These are phyloP conservation scores for Taenaris catops DNA, from an alignment of 2,888 invertebrate species.

Conservation along the genomic window DNA sequence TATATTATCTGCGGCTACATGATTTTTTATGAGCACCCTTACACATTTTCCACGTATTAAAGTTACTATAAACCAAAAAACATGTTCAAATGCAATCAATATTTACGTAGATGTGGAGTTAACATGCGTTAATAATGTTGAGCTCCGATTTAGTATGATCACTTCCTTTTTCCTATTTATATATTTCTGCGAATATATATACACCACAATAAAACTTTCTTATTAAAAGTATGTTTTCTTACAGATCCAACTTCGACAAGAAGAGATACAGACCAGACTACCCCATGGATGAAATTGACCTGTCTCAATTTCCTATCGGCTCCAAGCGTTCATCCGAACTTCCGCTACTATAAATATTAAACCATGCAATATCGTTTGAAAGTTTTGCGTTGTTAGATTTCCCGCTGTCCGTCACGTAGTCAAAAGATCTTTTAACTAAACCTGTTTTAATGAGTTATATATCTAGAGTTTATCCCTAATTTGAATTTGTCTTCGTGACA, in stretches of 20 bases:
- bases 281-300: slow-evolving; percentile 70
- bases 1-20: too few species aligned
- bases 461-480: slow-evolving; percentile 14
- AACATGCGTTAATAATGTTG: too few species aligned
- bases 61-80: too few species aligned
- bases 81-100: too few species aligned
- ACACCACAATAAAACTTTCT: too few species aligned
- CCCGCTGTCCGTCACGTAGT: not conserved
- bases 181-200: too few species aligned
- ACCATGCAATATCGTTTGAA: slow-evolving; percentile 2
- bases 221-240: slow-evolving; percentile 1
- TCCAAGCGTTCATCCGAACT: slow-evolving; percentile 47
- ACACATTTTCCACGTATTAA: too few species aligned
- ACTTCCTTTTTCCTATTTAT: too few species aligned
- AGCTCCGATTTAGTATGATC: too few species aligned
- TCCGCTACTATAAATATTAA: slow-evolving; percentile 25
- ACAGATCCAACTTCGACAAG: slow-evolving; percentile 36
- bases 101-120: too few species aligned
- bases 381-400: slow-evolving; percentile 5
- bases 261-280: slow-evolving; percentile 58
- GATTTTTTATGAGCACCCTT: too few species aligned
- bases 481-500: slow-evolving; percentile 20
- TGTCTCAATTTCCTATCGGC: slow-evolving; percentile 66
- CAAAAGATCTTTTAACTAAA: slow-evolving; percentile 12
- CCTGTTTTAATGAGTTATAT: slow-evolving; percentile 22